Conservation (phyloP, 2,888 invertebrate species). For the Azorinus chamasolen region DNA sequence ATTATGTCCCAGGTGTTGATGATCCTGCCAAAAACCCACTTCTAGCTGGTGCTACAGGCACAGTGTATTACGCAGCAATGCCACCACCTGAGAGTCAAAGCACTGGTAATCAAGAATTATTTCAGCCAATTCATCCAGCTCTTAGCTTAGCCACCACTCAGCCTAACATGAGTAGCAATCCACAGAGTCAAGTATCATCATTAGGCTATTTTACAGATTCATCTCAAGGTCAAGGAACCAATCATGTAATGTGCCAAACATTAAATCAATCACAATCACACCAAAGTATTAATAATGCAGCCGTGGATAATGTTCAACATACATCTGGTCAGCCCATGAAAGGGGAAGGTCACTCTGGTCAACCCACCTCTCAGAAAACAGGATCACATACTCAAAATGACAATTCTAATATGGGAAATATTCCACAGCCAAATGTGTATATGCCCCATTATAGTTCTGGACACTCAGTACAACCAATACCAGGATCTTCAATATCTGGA, state of each 20-base stretch:
- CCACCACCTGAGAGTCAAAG: conserved; percentile 46
- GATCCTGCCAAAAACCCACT: conserved; percentile 84
- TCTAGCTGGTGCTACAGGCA: conserved; percentile 70
- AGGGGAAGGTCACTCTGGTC: conserved; percentile 41
- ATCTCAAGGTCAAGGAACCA: conserved; percentile 41
- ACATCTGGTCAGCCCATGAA: conserved; percentile 46
- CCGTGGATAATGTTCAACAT: conserved; percentile 41
- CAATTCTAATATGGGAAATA: conserved; percentile 40
- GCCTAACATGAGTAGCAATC: conserved; percentile 51
- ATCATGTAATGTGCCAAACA: conserved; percentile 55
- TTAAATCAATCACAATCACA: conserved; percentile 60
- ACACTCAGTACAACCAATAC: conserved; percentile 30
- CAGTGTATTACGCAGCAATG: conserved; percentile 40
- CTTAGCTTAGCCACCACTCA: conserved; percentile 65
- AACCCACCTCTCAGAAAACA: conserved; percentile 33
- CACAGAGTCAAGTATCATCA: conserved; percentile 51
- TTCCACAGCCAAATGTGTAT: conserved; percentile 47
- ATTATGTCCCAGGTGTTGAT: conserved; percentile 83
- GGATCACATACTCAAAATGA: conserved; percentile 38
- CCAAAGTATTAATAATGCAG: conserved; percentile 58
- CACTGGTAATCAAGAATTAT: conserved; percentile 62
- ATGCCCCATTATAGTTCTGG: conserved; percentile 55
- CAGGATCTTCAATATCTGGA: conserved; percentile 43
- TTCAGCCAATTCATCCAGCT: conserved; percentile 76
- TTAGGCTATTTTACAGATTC: conserved; percentile 41